Percentiles rank a stretch among this genome's conserved stretches.
These are phyloP conservation scores for Conchocele bisecta DNA, from an alignment of 2,888 invertebrate genomes.

Conservation along the genomic window DNA sequence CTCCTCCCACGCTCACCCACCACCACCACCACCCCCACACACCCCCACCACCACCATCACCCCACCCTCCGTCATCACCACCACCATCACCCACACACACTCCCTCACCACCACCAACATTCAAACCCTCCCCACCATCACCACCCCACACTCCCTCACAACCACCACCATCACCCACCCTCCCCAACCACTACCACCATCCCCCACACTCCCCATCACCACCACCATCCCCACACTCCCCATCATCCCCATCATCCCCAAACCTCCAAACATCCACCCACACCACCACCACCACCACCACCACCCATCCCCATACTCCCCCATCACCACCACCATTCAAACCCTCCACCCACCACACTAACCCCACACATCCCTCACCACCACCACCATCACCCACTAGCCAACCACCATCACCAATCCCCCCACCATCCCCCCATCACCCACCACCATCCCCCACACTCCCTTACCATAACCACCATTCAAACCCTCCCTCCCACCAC, in stretches of 20 bases:
- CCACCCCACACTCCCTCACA: background rate
- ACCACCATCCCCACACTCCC: background rate
- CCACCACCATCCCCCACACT: no score
- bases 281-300: no score
- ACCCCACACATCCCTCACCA: background rate
- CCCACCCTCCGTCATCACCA: background rate
- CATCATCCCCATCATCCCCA: background rate
- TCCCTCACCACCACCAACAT: background rate
- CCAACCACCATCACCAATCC: background rate
- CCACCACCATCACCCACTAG: background rate
- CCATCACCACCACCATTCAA: background rate
- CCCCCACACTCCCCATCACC: no score
- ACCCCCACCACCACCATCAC: background rate
- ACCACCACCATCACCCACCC: no score
- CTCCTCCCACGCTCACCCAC: no score
- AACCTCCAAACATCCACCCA: background rate
- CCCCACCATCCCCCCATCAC: background rate
- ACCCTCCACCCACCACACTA: background rate
- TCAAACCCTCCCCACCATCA: background rate
- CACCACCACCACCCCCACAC: no score
- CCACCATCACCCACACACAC: background rate
- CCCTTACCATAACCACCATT: no score
- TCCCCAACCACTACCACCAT: no score
- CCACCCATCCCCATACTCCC: no score
- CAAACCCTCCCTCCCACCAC: background rate